Evolutionary conservation across 2,888 invertebrate genomes (phyloP).

Genomic region (Macrophya alboannulata): DNA sequence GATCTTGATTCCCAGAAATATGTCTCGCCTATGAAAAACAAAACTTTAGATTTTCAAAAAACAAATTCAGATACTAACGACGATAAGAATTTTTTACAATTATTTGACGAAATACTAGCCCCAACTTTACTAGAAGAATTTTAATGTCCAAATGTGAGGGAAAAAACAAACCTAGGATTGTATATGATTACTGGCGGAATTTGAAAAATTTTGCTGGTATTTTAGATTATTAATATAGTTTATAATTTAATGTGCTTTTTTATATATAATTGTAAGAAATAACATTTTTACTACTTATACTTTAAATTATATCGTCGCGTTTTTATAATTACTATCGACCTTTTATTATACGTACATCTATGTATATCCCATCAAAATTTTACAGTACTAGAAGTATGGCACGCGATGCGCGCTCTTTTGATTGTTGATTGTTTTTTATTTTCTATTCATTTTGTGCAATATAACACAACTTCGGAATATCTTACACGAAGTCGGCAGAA

Average conservation of each 20-base stretch:
- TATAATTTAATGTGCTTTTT: background rate
- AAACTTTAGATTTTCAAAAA: background rate
- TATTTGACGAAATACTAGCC: background rate
- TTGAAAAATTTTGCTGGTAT: background rate
- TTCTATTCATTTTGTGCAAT: no score
- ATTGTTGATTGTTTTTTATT: no score
- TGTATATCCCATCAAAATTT: constrained; percentile 18
- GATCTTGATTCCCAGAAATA: background rate
- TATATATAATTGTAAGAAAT: background rate
- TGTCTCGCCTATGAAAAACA: background rate
- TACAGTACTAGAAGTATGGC: no score
- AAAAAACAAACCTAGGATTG: background rate
- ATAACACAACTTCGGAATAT: no score
- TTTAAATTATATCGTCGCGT: background rate
- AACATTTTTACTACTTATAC: background rate
- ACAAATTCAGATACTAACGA: background rate
- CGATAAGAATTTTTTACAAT: background rate
- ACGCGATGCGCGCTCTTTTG: no score
- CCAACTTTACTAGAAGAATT: background rate
- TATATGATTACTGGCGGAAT: background rate
- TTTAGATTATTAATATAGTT: background rate
- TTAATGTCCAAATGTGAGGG: background rate
- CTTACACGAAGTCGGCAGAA: no score
- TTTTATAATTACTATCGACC: background rate
- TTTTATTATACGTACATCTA: no score